These are phyloP conservation scores for Acipenser oxyrinchus DNA, from an alignment of 2,797 vertebrate genomes.

Conservation along the genomic window DNA sequence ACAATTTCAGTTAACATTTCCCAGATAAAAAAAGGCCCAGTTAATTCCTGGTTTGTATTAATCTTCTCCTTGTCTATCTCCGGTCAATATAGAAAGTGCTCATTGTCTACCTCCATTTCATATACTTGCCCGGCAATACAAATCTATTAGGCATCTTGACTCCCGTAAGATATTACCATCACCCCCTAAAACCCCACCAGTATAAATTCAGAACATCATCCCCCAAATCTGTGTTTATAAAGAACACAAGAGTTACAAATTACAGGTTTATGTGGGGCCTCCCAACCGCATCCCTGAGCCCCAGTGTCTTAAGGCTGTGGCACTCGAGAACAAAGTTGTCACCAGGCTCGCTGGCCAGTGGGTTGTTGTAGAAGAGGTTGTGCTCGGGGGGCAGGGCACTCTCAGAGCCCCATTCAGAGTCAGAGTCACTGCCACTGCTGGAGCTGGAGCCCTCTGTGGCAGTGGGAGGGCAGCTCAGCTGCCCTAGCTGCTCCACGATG, in stretches of 20 bases:
- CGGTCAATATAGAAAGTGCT: too few species aligned
- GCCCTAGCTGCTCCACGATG: conserved; percentile 89
- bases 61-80: too few species aligned
- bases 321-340: conserved; percentile 64
- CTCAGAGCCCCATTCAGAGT: conserved; percentile 85
- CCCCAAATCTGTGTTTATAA: conserved; percentile 7
- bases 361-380: conserved; percentile 79
- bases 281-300: conserved; percentile 44
- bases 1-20: too few species aligned
- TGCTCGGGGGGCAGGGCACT: conserved; percentile 67
- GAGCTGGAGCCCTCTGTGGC: conserved; percentile 81
- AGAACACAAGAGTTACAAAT: conserved; percentile 21
- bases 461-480: conserved; percentile 82
- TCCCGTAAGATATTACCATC: too few species aligned
- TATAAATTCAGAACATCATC: conserved; percentile 14
- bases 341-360: conserved; percentile 51
- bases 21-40: too few species aligned
- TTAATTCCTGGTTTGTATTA: too few species aligned
- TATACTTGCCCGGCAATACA: too few species aligned
- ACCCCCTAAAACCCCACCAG: too few species aligned
- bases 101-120: too few species aligned
- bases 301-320: conserved; percentile 57
- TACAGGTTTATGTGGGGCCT: conserved; percentile 52
- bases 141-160: too few species aligned
- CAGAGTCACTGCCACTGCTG: conserved; percentile 64